Conservation (phyloP, 2,888 invertebrate species). For the Limnephilus rhombicus region DNA sequence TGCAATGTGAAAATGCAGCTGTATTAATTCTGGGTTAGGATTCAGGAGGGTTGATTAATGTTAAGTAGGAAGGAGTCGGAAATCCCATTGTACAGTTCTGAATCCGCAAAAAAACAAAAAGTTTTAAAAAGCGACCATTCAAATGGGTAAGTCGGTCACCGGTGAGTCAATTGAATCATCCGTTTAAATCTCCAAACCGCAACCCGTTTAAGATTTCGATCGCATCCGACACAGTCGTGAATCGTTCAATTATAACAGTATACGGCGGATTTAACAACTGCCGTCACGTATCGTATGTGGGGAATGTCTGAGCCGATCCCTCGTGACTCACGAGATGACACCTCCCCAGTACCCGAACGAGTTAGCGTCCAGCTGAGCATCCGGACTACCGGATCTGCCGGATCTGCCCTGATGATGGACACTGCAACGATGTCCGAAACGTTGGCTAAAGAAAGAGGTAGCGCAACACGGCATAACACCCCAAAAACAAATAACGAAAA, state of each 20-base stretch:
- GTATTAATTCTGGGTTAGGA: background rate
- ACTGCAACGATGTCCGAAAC: too few relatives aligned
- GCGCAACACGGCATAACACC: too few relatives aligned
- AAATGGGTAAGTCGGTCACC: conserved; percentile 25
- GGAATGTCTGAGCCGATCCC: conserved; percentile 10
- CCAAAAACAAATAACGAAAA: too few relatives aligned
- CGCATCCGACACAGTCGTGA: conserved; percentile 9
- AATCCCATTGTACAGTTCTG: background rate
- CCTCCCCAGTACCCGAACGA: background rate
- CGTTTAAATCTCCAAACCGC: conserved; percentile 6
- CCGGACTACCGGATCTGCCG: too few relatives aligned
- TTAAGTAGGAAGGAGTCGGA: background rate
- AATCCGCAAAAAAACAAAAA: background rate
- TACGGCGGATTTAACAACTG: background rate
- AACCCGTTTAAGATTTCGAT: conserved; percentile 23
- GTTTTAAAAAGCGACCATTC: background rate
- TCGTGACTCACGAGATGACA: conserved; percentile 13
- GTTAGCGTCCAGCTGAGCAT: background rate
- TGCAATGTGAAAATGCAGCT: background rate
- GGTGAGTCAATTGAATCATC: conserved; percentile 19
- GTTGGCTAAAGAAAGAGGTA: too few relatives aligned
- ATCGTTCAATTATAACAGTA: conserved; percentile 26
- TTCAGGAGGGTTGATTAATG: background rate
- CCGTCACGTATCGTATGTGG: conserved; percentile 4
- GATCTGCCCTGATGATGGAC: too few relatives aligned